Evolutionary conservation across 2,113 vertebrate genomes (phyloP), one percentile per base, ranked within the genome.

Genomic region (Caranx melampygus): DNA sequence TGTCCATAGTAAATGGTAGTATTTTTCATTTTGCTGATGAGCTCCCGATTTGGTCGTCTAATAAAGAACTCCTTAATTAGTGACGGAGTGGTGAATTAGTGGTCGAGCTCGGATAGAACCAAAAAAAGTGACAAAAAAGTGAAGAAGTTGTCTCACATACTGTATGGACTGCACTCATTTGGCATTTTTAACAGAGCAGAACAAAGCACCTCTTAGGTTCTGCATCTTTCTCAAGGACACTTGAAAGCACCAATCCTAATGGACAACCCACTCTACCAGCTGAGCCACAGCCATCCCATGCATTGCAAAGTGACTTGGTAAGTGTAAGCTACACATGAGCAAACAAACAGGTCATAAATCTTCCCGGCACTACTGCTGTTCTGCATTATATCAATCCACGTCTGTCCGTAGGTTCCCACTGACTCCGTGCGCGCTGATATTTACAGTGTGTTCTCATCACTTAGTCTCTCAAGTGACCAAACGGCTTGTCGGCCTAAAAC

Each of bases 271-370:
- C 64, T 35, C 33, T 1, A 11, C 67, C 73, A 76, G 75, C 83
- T 84, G 70, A 75, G 79, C 78, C 80, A 6, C 68, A 14, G 58
- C 37, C 7, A 3, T 9, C 14, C 14, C 18, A 12, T 59, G n/a
- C 58, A 26, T 31, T 44, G 55, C 12, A n/a, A 40, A 72, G 67
- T 37, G 52, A 81, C 26, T 42, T n/a, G n/a, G 14, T 44, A 54
- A 61, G 80, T 52, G 54, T 62, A 40, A 71, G 66, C 34, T 7
- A 34, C n/a, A 54, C 34, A 33, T 13, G 8, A 49, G 78, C 8
- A 34, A 67, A 21, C 44, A 72, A 78, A 64, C 57, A 1, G 20
- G 14, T 37, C 4, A 74, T 82, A 82, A 68, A 87, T 82, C 70
- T 55, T 7, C 13, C 61, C 34, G 73, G 54, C 45, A 16, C 26